Evolutionary conservation across 2,888 invertebrate genomes (phyloP).

Genomic region (Schizaphis graminum): DNA sequence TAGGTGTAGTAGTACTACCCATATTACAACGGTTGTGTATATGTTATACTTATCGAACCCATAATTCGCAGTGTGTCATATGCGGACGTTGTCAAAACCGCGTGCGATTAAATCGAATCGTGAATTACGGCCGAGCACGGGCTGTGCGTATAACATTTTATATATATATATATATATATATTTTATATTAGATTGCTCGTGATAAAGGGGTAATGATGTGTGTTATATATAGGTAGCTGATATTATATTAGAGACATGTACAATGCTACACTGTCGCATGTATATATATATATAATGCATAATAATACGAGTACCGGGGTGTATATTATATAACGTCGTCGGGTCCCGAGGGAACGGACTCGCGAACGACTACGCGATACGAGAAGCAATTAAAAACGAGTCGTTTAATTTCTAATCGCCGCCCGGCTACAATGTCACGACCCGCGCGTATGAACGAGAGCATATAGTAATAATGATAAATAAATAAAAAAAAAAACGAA

Average conservation of each 20-base stretch:
- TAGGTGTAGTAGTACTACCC: neutral
- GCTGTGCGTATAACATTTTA: neutral
- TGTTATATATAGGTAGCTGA: neutral
- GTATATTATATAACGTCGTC: neutral
- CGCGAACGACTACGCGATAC: slow-evolving; percentile 1
- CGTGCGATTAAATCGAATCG: neutral
- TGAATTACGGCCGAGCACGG: neutral
- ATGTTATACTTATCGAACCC: neutral
- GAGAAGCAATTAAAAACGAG: slow-evolving; percentile 59
- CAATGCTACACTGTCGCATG: neutral
- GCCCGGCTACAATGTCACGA: slow-evolving; percentile 5
- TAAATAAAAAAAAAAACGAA: neutral
- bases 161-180: neutral
- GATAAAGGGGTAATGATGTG: neutral
- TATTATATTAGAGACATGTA: neutral
- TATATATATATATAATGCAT: too few species aligned
- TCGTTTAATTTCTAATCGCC: slow-evolving; percentile 55
- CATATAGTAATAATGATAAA: slow-evolving; percentile 1
- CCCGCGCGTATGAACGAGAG: neutral
- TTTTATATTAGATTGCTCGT: neutral
- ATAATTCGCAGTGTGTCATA: neutral
- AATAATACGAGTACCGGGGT: neutral
- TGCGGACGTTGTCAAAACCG: neutral
- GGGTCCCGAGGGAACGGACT: slow-evolving; percentile 30
- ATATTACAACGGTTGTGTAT: neutral